A percentile compares a stretch with the other conserved stretches of the same genome.
These are phyloP conservation scores for Nemotelus pantherinus DNA, from an alignment of 2,888 invertebrate genomes.

Conservation along the genomic window DNA sequence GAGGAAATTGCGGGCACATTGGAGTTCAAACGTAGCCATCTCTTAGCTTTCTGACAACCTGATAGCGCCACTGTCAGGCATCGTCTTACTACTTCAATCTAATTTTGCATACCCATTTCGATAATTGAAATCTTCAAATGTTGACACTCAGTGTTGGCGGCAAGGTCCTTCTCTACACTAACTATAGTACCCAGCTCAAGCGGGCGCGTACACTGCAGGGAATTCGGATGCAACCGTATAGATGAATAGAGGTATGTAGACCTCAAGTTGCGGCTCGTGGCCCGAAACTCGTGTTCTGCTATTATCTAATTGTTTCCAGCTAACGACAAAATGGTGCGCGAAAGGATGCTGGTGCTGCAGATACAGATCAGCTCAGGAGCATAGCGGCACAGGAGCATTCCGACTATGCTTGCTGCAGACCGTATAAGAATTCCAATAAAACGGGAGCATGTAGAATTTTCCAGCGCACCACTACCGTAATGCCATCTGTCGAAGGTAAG, in stretches of 20 bases:
- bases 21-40: neutral
- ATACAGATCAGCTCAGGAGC: neutral
- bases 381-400: neutral
- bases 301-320: neutral
- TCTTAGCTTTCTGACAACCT: neutral
- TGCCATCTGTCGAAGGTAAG: conserved; percentile 19
- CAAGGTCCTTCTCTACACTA: neutral
- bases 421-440: conserved; percentile 38
- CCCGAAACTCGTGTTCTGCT: neutral
- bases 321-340: neutral
- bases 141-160: conserved; percentile 21
- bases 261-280: neutral
- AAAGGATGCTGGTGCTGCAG: neutral
- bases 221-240: neutral
- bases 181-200: neutral
- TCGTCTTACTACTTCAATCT: conserved; percentile 26
- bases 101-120: conserved; percentile 35
- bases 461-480: neutral
- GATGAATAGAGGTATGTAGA: neutral
- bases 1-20: neutral
- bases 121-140: conserved; percentile 40
- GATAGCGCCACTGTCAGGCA: neutral
- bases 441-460: conserved; percentile 27
- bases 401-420: conserved; percentile 17
- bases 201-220: neutral